Evolutionary conservation across 2,113 vertebrate genomes (phyloP).

Genomic region (Gorsachius goisagi): DNA sequence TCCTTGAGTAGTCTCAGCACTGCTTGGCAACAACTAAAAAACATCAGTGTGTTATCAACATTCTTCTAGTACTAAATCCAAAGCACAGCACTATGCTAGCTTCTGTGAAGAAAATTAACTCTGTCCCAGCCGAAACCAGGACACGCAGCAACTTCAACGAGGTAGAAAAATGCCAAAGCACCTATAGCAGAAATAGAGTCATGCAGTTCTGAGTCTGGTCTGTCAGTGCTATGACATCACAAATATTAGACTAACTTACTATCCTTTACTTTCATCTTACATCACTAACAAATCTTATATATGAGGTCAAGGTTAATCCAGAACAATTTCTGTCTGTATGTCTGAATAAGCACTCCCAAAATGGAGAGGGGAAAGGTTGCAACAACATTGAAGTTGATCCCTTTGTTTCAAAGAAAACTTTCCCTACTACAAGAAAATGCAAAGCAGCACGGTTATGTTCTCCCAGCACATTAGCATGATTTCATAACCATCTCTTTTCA

Average conservation of each 20-base stretch:
- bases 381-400: background rate
- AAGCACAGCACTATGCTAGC: too few relatives aligned
- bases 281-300: background rate
- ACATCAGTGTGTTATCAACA: too few relatives aligned
- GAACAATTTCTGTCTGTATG: background rate
- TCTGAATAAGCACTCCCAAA: background rate
- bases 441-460: background rate
- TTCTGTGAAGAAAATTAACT: too few relatives aligned
- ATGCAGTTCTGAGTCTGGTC: background rate
- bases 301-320: background rate
- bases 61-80: too few relatives aligned
- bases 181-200: background rate
- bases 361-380: background rate
- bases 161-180: background rate
- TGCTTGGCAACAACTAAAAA: too few relatives aligned
- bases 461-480: background rate
- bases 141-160: background rate
- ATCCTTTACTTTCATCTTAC: background rate
- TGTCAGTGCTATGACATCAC: background rate
- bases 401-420: background rate
- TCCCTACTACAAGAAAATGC: background rate
- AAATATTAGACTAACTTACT: background rate
- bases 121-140: too few relatives aligned
- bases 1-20: too few relatives aligned
- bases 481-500: background rate